Base-by-base conservation (phyloP, 2,113 vertebrate species). In the Cairina moschata region DNA sequence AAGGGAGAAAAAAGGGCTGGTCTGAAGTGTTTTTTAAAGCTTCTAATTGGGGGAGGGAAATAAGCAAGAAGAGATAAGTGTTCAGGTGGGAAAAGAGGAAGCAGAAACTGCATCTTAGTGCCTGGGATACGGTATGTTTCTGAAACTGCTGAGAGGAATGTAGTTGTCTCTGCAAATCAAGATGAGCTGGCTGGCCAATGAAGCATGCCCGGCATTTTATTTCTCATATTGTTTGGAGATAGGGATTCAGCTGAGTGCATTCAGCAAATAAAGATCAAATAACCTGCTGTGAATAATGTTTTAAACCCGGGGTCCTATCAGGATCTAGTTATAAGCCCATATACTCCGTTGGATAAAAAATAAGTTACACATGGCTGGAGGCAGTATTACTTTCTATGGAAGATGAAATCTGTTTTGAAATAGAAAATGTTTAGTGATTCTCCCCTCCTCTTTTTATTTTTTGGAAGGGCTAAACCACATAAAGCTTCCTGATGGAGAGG, bases 221-320 rank as follows among this genome's bases (percentile, higher is more conserved):
- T 98, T 97, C 97, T 97, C 94, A 97, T 97, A 98, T 97, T 98
- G 97, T 98, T 98, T 98, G 97, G 97, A 98, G 97, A 98, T 94
- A 91, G 96, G 95, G 97, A 97, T 97, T 98, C 96, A 97, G 97
- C 97, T 96, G 98, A 97, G 96, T 94, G 98, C 97, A 97, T 97
- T 97, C 97, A 95, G 98, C 97, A 98, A 98, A 98, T 98, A 98
- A 98, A 97, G 97, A 98, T 96, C 97, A 97, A 97, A 97, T 98
- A 97, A 97, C 97, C 98, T 96, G 95, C 98, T 97, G 98, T 98
- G 98, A 98, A 97, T 98, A 97, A 97, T 98, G 98, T 98, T 98
- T 98, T 98, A 98, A 98, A 97, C 96, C 96, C 55, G 73, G 96
- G 96, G 97, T 97, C 96, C 97, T 97, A 97, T 97, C 97, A 97